These are phyloP conservation scores for Lithophane semibrunnea DNA, from an alignment of 2,888 invertebrate species.

Conservation along the genomic window DNA sequence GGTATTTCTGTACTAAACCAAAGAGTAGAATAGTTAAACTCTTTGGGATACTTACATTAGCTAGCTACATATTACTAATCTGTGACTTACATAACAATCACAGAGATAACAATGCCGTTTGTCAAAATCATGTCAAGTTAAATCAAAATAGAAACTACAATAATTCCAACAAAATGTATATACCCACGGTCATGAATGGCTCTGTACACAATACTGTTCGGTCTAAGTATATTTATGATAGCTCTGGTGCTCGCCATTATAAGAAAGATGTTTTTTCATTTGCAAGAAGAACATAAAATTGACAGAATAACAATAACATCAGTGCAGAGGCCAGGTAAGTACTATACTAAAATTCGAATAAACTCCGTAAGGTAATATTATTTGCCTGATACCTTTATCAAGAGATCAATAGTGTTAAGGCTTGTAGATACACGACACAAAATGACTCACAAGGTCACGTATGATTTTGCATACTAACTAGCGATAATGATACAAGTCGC, in stretches of 20 bases:
- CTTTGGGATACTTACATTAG: background rate
- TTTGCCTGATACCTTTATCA: background rate
- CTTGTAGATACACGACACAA: background rate
- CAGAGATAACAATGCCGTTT: constrained; percentile 11
- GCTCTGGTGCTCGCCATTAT: constrained; percentile 85
- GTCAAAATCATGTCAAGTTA: constrained; percentile 56
- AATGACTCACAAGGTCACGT: background rate
- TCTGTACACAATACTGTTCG: constrained; percentile 86
- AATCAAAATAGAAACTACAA: constrained; percentile 43
- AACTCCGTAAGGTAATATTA: background rate
- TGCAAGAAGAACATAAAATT: constrained; percentile 85
- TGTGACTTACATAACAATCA: too few relatives aligned
- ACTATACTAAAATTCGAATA: background rate
- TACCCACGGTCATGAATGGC: constrained; percentile 76
- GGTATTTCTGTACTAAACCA: too few relatives aligned
- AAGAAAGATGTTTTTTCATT: constrained; percentile 86
- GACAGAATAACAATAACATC: constrained; percentile 73
- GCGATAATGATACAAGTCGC: background rate
- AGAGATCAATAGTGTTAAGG: background rate
- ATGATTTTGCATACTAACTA: background rate
- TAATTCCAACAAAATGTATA: constrained; percentile 58
- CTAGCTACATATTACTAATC: too few relatives aligned
- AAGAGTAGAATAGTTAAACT: too few relatives aligned
- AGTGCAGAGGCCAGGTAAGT: constrained; percentile 81
- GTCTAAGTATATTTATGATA: constrained; percentile 87